Percentiles rank a stretch among this genome's conserved stretches.
These are phyloP conservation scores for Pseudopodoces humilis DNA, from an alignment of 2,113 vertebrate species.

Conservation along the genomic window DNA sequence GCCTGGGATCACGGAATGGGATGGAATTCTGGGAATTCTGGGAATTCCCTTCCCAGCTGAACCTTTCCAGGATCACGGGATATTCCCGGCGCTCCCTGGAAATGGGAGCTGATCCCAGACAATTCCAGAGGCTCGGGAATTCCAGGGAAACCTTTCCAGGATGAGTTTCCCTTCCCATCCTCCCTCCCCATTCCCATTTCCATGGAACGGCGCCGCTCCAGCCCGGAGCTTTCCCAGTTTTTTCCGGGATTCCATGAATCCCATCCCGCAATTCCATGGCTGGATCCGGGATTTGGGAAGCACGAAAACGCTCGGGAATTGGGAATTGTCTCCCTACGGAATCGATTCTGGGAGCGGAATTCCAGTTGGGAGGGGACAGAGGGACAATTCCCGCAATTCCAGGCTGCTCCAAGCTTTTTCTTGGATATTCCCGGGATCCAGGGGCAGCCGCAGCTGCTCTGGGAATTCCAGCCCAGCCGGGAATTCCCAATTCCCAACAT, in stretches of 20 bases:
- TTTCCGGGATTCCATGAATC: not conserved
- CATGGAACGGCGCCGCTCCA: not conserved
- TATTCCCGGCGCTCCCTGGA: not conserved
- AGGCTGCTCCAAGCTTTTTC: too few relatives aligned
- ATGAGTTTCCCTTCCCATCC: not conserved
- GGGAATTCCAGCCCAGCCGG: too few relatives aligned
- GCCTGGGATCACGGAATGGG: not conserved
- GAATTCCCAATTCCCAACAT: too few relatives aligned
- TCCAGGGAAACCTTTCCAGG: not conserved
- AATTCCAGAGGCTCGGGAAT: not conserved
- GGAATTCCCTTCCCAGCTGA: not conserved
- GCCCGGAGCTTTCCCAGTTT: not conserved
- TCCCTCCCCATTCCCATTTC: not conserved
- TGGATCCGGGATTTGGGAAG: not conserved
- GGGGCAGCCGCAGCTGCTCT: too few relatives aligned
- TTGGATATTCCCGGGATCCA: too few relatives aligned
- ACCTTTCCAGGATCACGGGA: not conserved
- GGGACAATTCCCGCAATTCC: too few relatives aligned
- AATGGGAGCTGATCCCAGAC: not conserved
- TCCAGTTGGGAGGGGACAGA: too few relatives aligned
- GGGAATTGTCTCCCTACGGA: not conserved
- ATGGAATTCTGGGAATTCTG: not conserved
- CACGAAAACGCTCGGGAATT: accelerated
- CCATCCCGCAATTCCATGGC: not conserved
- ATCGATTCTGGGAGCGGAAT: not conserved